Conservation (phyloP, 1,140 invertebrate genomes). For the Listronotus oregonensis region DNA sequence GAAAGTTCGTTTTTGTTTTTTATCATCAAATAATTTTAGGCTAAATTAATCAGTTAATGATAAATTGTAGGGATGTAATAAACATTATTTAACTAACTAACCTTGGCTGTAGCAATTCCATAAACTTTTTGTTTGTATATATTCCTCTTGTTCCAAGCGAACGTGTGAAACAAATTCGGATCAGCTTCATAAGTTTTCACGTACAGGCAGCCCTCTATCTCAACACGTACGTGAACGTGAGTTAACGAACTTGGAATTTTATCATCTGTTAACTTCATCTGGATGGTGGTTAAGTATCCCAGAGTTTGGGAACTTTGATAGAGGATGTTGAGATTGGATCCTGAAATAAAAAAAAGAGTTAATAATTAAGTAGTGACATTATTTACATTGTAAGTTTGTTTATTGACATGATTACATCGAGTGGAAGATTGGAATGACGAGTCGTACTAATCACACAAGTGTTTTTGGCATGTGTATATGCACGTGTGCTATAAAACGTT, state of each 20-base stretch:
- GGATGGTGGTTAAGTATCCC: slow-evolving; percentile 89
- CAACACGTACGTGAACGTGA: slow-evolving; percentile 87
- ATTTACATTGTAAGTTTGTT: no score
- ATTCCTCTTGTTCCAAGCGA: slow-evolving; percentile 96
- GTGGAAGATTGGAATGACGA: no score
- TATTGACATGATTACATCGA: no score
- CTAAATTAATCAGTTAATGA: no score
- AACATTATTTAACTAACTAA: no score
- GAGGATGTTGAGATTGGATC: slow-evolving; percentile 87
- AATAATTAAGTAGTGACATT: no score
- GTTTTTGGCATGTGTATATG: no score
- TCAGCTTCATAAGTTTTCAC: slow-evolving; percentile 94
- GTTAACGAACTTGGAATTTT: slow-evolving; percentile 79
- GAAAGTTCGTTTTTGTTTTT: no score
- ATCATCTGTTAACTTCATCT: slow-evolving; percentile 86
- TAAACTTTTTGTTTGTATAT: slow-evolving; percentile 97
- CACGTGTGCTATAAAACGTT: no score
- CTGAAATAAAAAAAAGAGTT: slow-evolving; percentile 81
- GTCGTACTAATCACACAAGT: no score
- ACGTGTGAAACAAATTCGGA: slow-evolving; percentile 91
- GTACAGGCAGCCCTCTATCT: slow-evolving; percentile 72
- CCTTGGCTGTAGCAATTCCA: slow-evolving; percentile 82
- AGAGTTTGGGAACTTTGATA: slow-evolving; percentile 91
- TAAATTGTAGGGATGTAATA: no score
- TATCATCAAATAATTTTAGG: no score